Evolutionary conservation across 2,113 vertebrate genomes (phyloP), one percentile per base, ranked within the genome.

Genomic region (Heteronetta atricapilla): DNA sequence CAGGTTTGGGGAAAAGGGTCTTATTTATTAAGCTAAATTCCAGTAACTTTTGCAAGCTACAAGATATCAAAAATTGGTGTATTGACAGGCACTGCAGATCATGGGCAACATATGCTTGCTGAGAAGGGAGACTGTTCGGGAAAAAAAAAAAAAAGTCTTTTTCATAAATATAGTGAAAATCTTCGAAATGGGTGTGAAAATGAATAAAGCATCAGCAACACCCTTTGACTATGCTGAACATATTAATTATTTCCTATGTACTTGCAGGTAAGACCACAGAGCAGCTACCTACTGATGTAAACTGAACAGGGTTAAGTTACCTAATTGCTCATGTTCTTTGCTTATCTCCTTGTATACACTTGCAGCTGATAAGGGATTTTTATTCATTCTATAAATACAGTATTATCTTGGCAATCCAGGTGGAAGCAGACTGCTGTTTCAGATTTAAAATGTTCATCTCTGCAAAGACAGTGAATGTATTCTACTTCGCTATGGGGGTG

Each of bases 321-420:
- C 36, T 95, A 90, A 93, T 93, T 93, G 77, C 74, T 90, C 55
- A 3, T 78, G 86, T 82, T 56, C 52, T 93, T 95, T 91, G 34
- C 76, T 96, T 88, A 90, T 86, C 88, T 90, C 40, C 86, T 92
- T 84, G 80, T 84, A 70, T 72, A 88, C 15, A 3, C 26, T 56
- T 5, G 9, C 0, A 0, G 16, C 48, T 86, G 77, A 94, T 86
- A 93, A 94, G 44, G 52, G 77, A 69, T 86, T 96, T 94, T 92
- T 94, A 82, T 76, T 93, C 74, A 21, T 79, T 87, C 44, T 73
- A 14, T 77, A 69, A 94, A 90, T 80, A 56, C 25, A 70, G 52
- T 40, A 62, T 70, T 38, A 90, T 82, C 58, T 31, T 89, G 40
- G 36, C 55, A 90, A 38, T 33, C 58, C 74, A 88, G 23, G 40